phyloP scores from a whole-genome alignment of 2,113 vertebrate genomes.

The Notiomystis cincta region DNA sequence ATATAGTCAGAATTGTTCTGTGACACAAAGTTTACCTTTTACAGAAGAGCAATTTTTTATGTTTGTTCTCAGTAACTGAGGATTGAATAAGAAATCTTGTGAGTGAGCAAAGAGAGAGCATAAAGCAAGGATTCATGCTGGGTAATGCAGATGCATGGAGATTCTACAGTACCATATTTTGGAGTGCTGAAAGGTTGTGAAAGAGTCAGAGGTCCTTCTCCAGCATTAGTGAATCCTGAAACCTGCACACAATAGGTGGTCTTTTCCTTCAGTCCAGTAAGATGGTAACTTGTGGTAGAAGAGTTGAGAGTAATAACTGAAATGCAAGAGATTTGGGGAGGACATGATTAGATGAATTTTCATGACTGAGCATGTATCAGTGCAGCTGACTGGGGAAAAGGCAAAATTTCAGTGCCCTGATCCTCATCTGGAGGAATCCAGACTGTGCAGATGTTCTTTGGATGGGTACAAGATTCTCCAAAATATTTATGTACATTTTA shows the following conservation, averaged over 20 bases:
- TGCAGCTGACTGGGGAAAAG: background rate
- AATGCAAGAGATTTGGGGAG: background rate
- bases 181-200: conserved; percentile 21
- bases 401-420: background rate
- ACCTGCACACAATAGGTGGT: conserved; percentile 68
- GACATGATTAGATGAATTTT: background rate
- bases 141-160: background rate
- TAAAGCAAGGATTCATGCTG: background rate
- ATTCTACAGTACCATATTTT: conserved; percentile 43
- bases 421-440: background rate
- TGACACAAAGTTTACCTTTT: background rate
- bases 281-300: conserved; percentile 18
- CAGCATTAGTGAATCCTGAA: conserved; percentile 75
- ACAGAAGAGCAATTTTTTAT: background rate
- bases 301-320: conserved; percentile 72
- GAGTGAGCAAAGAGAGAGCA: background rate
- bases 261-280: conserved; percentile 60
- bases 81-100: background rate
- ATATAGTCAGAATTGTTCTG: background rate
- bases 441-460: background rate
- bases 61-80: background rate
- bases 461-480: background rate
- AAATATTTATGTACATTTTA: background rate
- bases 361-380: background rate
- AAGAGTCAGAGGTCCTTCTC: conserved; percentile 68